Evolutionary conservation across 2,113 vertebrate species (phyloP).

Genomic region (Carassius gibelio): DNA sequence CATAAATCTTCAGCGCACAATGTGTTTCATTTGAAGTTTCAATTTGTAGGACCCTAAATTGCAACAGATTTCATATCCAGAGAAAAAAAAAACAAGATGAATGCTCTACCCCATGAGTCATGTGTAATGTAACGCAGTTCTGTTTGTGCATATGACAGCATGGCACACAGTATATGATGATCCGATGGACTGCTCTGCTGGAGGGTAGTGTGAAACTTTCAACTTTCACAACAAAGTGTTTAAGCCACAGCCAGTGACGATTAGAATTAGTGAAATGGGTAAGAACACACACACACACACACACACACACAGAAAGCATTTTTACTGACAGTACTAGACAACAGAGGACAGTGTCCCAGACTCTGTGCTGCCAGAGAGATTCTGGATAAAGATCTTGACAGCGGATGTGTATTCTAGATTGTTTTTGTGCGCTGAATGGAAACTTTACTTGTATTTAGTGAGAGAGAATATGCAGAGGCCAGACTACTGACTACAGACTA

Average conservation of each 20-base stretch:
- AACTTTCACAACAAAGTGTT: not conserved
- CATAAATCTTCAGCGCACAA: not conserved
- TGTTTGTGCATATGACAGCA: not conserved
- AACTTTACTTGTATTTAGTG: not conserved
- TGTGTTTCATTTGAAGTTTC: not conserved
- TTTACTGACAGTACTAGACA: constrained; percentile 8
- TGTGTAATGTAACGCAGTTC: not conserved
- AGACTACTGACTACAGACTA: not conserved
- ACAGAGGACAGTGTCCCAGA: constrained; percentile 1
- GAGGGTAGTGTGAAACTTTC: not conserved
- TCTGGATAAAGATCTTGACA: not conserved
- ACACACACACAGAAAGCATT: not conserved
- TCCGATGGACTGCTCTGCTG: not conserved
- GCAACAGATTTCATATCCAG: not conserved
- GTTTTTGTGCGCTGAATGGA: not conserved
- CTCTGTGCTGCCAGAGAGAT: not conserved
- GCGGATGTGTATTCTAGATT: constrained; percentile 26
- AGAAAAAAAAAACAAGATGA: not conserved
- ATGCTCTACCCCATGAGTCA: not conserved
- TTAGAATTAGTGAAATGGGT: constrained; percentile 41
- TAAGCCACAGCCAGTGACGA: constrained; percentile 15
- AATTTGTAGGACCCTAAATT: not conserved
- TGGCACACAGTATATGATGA: not conserved
- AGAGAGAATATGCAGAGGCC: not conserved
- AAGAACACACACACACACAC: constrained; percentile 46